These are phyloP conservation scores for Meloe dianella DNA, from an alignment of 2,888 invertebrate genomes.

Conservation along the genomic window DNA sequence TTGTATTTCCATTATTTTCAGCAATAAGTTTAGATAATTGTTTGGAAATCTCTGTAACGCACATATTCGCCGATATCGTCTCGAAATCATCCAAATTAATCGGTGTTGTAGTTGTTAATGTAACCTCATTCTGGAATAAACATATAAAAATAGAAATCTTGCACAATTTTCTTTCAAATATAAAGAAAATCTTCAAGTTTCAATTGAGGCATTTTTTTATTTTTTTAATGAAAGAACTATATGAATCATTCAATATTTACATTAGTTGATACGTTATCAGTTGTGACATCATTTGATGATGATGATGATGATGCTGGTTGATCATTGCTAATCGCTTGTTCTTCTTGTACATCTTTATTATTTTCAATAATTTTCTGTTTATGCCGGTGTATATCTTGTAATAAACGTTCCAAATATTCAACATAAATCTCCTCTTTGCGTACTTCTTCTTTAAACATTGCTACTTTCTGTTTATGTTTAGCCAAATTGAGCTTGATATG, in stretches of 20 bases:
- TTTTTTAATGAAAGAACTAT: too few relatives aligned
- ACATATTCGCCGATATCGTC: constrained; percentile 65
- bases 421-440: constrained; percentile 92
- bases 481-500: constrained; percentile 89
- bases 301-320: not conserved
- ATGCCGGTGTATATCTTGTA: constrained; percentile 76
- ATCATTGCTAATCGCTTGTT: constrained; percentile 14
- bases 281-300: constrained; percentile 44
- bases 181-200: not conserved
- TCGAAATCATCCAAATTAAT: constrained; percentile 47
- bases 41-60: constrained; percentile 72
- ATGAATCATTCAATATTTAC: constrained; percentile 46
- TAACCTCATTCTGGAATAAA: constrained; percentile 35
- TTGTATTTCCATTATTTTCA: constrained; percentile 37
- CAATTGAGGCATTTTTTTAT: too few relatives aligned
- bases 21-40: constrained; percentile 40
- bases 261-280: constrained; percentile 51
- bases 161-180: not conserved
- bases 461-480: constrained; percentile 87
- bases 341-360: constrained; percentile 35
- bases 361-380: constrained; percentile 72
- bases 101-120: constrained; percentile 35
- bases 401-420: constrained; percentile 82
- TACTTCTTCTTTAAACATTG: constrained; percentile 80
- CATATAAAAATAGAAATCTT: constrained; percentile 31